A percentile compares a stretch with the other conserved stretches of the same genome.
These are phyloP conservation scores for Xenopus borealis DNA, from an alignment of 2,113 vertebrate genomes.

Conservation along the genomic window DNA sequence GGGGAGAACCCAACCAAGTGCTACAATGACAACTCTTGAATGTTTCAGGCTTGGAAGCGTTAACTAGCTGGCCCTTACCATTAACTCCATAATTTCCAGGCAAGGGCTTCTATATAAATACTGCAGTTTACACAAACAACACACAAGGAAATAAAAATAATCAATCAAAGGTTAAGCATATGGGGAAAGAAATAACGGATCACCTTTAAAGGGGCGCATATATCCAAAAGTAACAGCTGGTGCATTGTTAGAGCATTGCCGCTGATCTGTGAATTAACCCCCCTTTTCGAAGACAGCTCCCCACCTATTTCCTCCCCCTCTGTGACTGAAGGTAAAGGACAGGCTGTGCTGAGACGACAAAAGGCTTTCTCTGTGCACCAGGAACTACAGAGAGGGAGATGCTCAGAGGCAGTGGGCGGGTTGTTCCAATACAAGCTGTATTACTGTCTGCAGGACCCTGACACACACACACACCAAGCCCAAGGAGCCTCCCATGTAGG, in stretches of 20 bases:
- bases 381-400: slow-evolving; percentile 43
- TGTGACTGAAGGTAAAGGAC: slow-evolving; percentile 39
- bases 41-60: too few species aligned
- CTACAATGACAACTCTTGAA: too few species aligned
- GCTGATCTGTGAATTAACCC: slow-evolving; percentile 25
- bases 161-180: neutral
- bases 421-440: slow-evolving; percentile 31
- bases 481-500: slow-evolving; percentile 37
- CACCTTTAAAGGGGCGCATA: slow-evolving; percentile 46
- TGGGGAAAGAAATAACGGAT: slow-evolving; percentile 21
- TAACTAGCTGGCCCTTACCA: too few species aligned
- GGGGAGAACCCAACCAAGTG: too few species aligned
- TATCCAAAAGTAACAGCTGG: slow-evolving; percentile 43
- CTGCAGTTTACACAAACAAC: too few species aligned
- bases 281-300: slow-evolving; percentile 19
- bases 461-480: slow-evolving; percentile 2
- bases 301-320: slow-evolving; percentile 44
- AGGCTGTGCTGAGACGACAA: slow-evolving; percentile 43
- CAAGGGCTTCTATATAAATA: too few species aligned
- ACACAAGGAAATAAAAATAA: too few species aligned
- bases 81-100: too few species aligned
- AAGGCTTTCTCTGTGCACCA: slow-evolving; percentile 42
- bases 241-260: slow-evolving; percentile 45
- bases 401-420: slow-evolving; percentile 44
- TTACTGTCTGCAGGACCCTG: slow-evolving; percentile 38